Evolutionary conservation across 2,113 vertebrate species (phyloP), one percentile per base, ranked within the genome.

Genomic region (Acrocephalus kingi): DNA sequence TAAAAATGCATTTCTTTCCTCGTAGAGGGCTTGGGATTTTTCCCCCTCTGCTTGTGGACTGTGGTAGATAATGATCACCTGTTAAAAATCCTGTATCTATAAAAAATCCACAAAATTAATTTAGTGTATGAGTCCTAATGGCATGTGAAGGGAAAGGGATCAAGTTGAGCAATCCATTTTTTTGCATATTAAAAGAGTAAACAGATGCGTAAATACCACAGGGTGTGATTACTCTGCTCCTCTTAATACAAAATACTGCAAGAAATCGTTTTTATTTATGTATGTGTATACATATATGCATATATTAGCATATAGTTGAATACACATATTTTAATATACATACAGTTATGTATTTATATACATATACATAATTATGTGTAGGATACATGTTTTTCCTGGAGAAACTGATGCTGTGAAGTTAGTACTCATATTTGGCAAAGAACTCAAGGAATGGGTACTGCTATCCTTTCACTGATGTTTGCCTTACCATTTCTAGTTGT

Each of bases 41-140:
- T 13, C 3, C 3, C 3, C 2, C 3, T 7, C 4, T 22, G 0
- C 15, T 77, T 72, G 7, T 33, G 20, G 37, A 6, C 24, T 67
- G 18, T 52, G 14, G 10, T 61, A n/a, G 41, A 10, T 80, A 39
- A 9, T 39, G 15, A 43, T 73, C 63, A 59, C 27, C 41, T 64
- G 4, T 55, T 75, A 61, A 63, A 31, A 5, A 61, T 35, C 39
- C 61, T 72, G 27, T 39, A 10, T 48, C 43, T 67, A 2, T 68
- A 55, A 43, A 51, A 66, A 31, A 14, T 20, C 33, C 7, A 5
- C 39, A 46, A 20, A 41, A 54, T 63, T 8, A 68, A 43, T 86
- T 71, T 41, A 46, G 6, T 43, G 4, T 67, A 28, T 67, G 13
- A 78, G 78, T 52, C 31, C 27, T 58, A 84, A 52, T n/a, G 8